Conservation (phyloP, 2,888 invertebrate genomes). For the Leucoma salicis region DNA sequence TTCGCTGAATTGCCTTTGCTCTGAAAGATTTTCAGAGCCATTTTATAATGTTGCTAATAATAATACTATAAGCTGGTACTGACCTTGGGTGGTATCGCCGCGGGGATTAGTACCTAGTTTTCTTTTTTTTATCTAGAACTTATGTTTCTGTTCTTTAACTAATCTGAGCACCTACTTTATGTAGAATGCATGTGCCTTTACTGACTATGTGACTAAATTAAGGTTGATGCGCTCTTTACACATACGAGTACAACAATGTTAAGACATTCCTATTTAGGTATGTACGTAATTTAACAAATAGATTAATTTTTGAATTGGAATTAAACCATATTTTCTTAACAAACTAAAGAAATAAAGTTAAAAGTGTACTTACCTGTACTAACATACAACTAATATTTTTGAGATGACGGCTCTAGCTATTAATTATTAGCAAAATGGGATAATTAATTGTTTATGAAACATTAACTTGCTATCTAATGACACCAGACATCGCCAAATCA, state of each 20-base stretch:
- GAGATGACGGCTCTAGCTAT: background rate
- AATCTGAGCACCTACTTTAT: background rate
- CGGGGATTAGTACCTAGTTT: too few species aligned
- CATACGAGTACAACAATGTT: too few species aligned
- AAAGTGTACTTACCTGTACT: background rate
- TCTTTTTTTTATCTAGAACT: too few species aligned
- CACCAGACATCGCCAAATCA: slow-evolving; percentile 5
- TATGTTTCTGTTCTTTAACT: too few species aligned
- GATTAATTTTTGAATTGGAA: background rate
- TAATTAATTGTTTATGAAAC: slow-evolving; percentile 2
- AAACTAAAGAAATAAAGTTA: background rate
- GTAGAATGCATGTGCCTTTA: too few species aligned
- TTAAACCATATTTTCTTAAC: background rate
- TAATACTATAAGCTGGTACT: too few species aligned
- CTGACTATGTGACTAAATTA: too few species aligned
- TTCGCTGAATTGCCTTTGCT: too few species aligned
- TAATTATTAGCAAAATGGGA: too few species aligned
- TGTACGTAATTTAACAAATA: background rate
- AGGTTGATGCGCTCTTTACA: too few species aligned
- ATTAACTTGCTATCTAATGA: slow-evolving; percentile 8
- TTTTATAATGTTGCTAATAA: background rate
- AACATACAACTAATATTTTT: background rate
- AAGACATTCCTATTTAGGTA: too few species aligned
- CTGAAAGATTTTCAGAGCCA: background rate
- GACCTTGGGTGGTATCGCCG: too few species aligned